Percentiles rank a stretch among this genome's conserved stretches.
These are phyloP conservation scores for Embiotoca jacksoni DNA, from an alignment of 2,113 vertebrate genomes.

Conservation along the genomic window DNA sequence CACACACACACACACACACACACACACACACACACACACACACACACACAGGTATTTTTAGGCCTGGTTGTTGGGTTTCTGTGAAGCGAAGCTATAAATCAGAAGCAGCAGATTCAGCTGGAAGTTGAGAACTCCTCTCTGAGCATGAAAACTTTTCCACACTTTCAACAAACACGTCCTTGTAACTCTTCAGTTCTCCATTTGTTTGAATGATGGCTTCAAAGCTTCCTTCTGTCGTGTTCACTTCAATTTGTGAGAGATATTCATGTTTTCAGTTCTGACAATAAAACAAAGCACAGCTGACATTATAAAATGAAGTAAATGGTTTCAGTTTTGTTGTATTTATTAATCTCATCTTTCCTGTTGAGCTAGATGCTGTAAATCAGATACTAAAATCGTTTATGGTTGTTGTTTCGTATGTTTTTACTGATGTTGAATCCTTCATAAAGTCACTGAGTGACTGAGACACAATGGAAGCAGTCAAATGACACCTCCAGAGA, in stretches of 20 bases:
- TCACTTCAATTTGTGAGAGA: no score
- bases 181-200: background rate
- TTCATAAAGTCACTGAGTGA: no score
- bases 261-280: no score
- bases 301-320: background rate
- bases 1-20: conserved; percentile 10
- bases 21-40: background rate
- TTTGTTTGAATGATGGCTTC: background rate
- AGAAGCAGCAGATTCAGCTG: conserved; percentile 41
- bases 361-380: conserved; percentile 15
- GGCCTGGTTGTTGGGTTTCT: conserved; percentile 47
- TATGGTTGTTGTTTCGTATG: no score
- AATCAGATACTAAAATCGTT: no score
- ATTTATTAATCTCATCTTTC: conserved; percentile 17
- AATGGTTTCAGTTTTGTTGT: background rate
- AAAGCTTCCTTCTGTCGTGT: background rate
- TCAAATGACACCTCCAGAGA: no score
- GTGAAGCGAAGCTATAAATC: conserved; percentile 61
- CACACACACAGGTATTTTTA: conserved; percentile 51
- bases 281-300: background rate
- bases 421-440: no score
- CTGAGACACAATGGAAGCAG: no score
- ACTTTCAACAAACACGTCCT: background rate
- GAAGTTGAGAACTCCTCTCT: background rate
- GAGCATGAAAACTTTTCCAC: background rate